Conservation (phyloP, 2,797 vertebrate genomes). For the Cephalopachus bancanus region DNA sequence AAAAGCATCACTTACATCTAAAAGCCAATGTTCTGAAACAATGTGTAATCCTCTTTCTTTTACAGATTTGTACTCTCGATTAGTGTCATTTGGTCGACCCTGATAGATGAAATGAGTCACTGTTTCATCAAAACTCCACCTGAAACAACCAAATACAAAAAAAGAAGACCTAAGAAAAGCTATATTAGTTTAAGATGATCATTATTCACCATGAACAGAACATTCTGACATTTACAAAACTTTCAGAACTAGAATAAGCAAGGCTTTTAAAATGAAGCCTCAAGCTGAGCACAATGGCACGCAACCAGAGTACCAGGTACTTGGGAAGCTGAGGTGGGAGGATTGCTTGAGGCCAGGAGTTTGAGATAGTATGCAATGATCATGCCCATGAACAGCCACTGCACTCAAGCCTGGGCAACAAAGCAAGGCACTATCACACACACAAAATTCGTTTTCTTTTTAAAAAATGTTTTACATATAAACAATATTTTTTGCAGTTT, state of each 20-base stretch:
- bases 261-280: not conserved
- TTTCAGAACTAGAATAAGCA: not conserved
- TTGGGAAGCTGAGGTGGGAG: not conserved
- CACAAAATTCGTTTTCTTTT: too few relatives aligned
- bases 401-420: not conserved
- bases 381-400: not conserved
- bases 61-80: conserved; percentile 95
- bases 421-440: not conserved
- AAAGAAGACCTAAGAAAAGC: conserved; percentile 64
- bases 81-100: conserved; percentile 95
- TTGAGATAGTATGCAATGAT: not conserved
- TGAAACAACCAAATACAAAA: conserved; percentile 83
- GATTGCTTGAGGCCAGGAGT: not conserved
- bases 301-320: not conserved
- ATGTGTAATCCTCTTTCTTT: conserved; percentile 95
- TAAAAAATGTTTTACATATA: not conserved
- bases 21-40: conserved; percentile 97
- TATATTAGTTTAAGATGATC: conserved; percentile 7
- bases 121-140: conserved; percentile 97
- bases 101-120: conserved; percentile 99
- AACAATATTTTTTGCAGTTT: not conserved
- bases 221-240: not conserved
- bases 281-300: not conserved
- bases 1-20: conserved; percentile 90
- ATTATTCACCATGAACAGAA: conserved; percentile 50